phyloP scores from a whole-genome alignment of 1,140 invertebrate genomes.

The Caenorhabditis tropicalis region DNA sequence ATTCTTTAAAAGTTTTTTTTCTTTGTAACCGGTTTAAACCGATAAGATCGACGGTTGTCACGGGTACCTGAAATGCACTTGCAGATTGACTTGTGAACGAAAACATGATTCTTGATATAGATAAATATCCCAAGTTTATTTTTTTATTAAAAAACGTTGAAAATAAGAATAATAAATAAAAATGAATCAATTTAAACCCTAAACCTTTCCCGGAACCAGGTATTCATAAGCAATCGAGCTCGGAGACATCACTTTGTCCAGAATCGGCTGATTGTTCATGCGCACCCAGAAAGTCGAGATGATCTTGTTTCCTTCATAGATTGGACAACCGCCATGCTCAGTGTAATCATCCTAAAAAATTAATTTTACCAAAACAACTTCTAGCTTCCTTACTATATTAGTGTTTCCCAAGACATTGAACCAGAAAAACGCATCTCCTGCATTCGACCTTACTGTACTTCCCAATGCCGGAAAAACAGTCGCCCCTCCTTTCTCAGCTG shows the following conservation, averaged over 20 bases:
- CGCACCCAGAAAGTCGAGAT: background rate
- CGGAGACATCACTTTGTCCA: background rate
- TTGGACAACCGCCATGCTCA: background rate
- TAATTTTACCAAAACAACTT: background rate
- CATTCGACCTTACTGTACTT: constrained; percentile 27
- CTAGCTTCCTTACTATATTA: background rate
- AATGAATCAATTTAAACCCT: too few species aligned
- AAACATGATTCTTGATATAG: too few species aligned
- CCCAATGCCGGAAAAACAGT: constrained; percentile 49
- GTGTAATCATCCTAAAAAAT: background rate
- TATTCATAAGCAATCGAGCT: background rate
- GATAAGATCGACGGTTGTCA: too few species aligned
- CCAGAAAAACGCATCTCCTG: constrained; percentile 34
- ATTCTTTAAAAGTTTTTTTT: too few species aligned
- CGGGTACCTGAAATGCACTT: too few species aligned
- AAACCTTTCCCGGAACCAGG: background rate
- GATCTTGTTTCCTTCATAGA: background rate
- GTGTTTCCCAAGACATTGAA: background rate
- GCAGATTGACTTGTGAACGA: too few species aligned
- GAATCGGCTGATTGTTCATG: background rate
- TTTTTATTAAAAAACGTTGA: background rate
- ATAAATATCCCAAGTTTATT: background rate
- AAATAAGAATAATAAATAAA: too few species aligned
- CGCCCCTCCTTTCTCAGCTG: constrained; percentile 45
- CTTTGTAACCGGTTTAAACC: too few species aligned